Conservation (phyloP, 2,113 vertebrate species). For the Nothoprocta perdicaria region DNA sequence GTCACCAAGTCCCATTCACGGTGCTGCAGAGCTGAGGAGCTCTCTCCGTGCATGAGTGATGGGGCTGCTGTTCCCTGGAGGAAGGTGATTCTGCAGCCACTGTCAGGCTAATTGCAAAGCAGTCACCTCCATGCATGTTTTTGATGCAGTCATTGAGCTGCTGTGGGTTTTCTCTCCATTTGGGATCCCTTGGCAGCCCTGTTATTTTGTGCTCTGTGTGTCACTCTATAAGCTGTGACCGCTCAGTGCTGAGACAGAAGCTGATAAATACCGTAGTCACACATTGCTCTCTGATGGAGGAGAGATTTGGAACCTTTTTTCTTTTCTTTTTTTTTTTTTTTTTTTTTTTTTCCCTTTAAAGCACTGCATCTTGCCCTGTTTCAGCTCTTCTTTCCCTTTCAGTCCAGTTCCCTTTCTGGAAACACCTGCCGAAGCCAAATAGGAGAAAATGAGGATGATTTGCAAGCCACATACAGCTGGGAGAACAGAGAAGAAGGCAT, state of each 20-base stretch:
- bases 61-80: background rate
- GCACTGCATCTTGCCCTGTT: background rate
- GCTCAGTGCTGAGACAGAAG: background rate
- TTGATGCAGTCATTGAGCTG: background rate
- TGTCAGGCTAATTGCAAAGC: background rate
- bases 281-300: background rate
- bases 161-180: background rate
- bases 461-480: background rate
- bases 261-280: slow-evolving; percentile 23
- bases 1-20: background rate
- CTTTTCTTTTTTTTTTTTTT: accelerated
- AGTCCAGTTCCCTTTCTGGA: background rate
- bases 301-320: background rate
- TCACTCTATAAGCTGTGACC: slow-evolving; percentile 4
- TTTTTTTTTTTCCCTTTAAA: background rate
- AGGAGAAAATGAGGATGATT: background rate
- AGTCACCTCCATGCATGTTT: background rate
- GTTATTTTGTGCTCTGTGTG: slow-evolving; percentile 19
- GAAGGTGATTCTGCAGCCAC: accelerated
- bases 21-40: background rate
- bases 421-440: background rate
- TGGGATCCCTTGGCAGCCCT: background rate
- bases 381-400: background rate
- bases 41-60: background rate
- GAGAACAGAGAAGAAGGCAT: background rate